Evolutionary conservation across 2,113 vertebrate genomes (phyloP), one percentile per base, ranked within the genome.

Genomic region (Melospiza georgiana): DNA sequence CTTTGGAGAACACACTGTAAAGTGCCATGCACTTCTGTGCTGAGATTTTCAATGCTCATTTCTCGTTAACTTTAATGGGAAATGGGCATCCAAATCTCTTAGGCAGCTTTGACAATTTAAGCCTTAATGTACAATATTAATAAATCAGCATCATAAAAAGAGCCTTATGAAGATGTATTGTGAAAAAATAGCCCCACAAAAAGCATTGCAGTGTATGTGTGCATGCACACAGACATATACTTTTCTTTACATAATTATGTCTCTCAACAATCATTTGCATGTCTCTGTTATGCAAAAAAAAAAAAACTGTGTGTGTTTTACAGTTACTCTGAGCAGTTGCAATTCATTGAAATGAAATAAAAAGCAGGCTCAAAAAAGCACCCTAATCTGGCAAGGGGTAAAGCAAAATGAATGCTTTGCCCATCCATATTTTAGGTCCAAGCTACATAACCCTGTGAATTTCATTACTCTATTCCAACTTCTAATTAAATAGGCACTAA

Each of bases 401-500:
- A 82, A 89, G 84, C 61, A 71, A 92, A 87, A 91, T 52, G 30
- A 94, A 93, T 69, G 55, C n/a, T 19, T 84, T n/a, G n/a, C 75
- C 91, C 94, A 41, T 51, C 77, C 84, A 88, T 48, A 49, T 92
- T 96, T 95, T 88, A 85, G 83, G 76, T 68, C 75, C 74, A 93
- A 95, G 67, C 90, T 63, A 84, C 90, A 76, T 75, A 97, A 93
- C 75, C 90, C 95, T 68, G 92, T 66, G 57, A 92, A 96, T 92
- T 95, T 93, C 93, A 94, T 90, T 92, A 94, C 85, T 96, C 94
- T 85, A 33, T 93, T 96, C 96, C 97, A 96, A 90, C 85, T 95
- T 90, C 96, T 98, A 95, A 97, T 97, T 98, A 97, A 98, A 97
- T 74, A 97, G 94, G 86, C 95, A 97, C 95, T 97, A 95, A 96